These are phyloP conservation scores for Crotalus tigris DNA, from an alignment of 2,113 vertebrate species.

Conservation along the genomic window DNA sequence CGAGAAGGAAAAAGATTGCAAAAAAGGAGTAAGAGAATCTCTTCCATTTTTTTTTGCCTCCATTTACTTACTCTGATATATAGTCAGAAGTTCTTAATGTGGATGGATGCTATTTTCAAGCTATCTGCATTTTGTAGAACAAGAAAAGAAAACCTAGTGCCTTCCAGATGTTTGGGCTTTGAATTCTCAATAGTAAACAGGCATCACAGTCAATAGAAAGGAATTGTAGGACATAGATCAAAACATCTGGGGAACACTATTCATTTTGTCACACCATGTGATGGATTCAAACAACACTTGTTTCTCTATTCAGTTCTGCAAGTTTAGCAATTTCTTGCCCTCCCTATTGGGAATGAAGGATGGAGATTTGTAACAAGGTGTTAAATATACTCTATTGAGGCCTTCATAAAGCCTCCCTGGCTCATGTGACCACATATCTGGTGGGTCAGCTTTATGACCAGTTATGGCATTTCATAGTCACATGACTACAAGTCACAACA, in stretches of 20 bases:
- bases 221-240: neutral
- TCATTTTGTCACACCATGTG: neutral
- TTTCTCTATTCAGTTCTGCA: constrained; percentile 23
- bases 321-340: neutral
- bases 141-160: neutral
- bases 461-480: neutral
- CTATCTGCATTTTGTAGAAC: neutral
- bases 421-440: neutral
- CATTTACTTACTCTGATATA: constrained; percentile 8
- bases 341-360: neutral
- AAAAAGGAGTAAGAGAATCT: constrained; percentile 15
- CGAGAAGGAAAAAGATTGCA: rapidly evolving
- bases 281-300: constrained; percentile 13
- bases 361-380: neutral
- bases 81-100: constrained; percentile 4
- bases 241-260: neutral
- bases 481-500: neutral
- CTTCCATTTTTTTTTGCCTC: constrained; percentile 11
- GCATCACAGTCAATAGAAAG: neutral
- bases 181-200: neutral
- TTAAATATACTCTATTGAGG: neutral
- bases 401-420: neutral
- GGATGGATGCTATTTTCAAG: constrained; percentile 23
- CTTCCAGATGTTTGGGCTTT: neutral
- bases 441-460: neutral